phyloP scores from a whole-genome alignment of 2,113 vertebrate species.

The Corythornis vintsioides region DNA sequence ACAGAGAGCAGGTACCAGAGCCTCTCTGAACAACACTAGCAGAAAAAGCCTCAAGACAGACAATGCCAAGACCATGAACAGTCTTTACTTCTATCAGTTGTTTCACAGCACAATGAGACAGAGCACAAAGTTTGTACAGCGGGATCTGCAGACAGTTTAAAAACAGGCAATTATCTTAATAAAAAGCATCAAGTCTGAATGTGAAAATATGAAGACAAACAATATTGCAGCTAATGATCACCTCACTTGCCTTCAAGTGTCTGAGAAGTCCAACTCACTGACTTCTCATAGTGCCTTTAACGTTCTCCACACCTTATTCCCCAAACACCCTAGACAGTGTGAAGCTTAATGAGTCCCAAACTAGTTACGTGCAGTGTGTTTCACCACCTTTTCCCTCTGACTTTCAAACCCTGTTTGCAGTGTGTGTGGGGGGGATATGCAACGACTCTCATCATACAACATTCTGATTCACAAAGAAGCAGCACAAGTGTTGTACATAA shows the following conservation, averaged over 20 bases:
- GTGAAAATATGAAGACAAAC: slow-evolving; percentile 45
- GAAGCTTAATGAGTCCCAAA: background rate
- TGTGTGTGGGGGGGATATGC: background rate
- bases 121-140: slow-evolving; percentile 55
- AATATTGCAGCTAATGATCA: slow-evolving; percentile 2
- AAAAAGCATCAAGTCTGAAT: slow-evolving; percentile 12
- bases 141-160: slow-evolving; percentile 50
- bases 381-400: background rate
- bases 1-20: background rate
- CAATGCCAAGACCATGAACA: slow-evolving; percentile 54
- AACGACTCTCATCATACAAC: background rate
- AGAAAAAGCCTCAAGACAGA: slow-evolving; percentile 65
- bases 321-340: background rate
- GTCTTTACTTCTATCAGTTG: slow-evolving; percentile 64
- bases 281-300: background rate
- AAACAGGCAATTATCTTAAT: slow-evolving; percentile 40
- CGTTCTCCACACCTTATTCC: background rate
- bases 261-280: background rate
- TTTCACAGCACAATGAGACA: slow-evolving; percentile 61
- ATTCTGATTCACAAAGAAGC: slow-evolving; percentile 68
- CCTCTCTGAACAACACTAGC: slow-evolving; percentile 14
- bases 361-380: background rate
- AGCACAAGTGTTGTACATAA: slow-evolving; percentile 71
- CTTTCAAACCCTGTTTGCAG: background rate
- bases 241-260: background rate